Percentiles rank a stretch among this genome's conserved stretches.
Evolutionary conservation across 2,888 invertebrate species (phyloP).

Genomic region (Drosophila infuscata): DNA sequence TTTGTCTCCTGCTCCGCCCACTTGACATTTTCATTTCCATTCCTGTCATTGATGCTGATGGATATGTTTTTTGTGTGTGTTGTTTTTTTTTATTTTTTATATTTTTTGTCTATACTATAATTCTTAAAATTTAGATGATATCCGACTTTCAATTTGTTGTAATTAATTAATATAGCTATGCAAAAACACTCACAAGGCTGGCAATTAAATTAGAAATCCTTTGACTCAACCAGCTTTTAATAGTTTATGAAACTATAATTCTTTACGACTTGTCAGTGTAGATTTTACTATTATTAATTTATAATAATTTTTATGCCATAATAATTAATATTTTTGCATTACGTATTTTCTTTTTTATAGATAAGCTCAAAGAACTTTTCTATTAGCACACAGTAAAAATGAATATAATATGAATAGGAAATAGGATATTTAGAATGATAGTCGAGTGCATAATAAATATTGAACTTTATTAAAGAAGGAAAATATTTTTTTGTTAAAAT

Average conservation of each 20-base stretch:
- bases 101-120: constrained; percentile 6
- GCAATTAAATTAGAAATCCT: neutral
- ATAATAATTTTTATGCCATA: neutral
- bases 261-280: neutral
- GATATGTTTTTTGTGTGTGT: constrained; percentile 32
- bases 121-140: constrained; percentile 27
- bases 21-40: constrained; percentile 26
- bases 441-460: constrained; percentile 35
- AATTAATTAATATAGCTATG: constrained; percentile 3
- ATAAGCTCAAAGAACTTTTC: constrained; percentile 41
- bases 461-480: neutral
- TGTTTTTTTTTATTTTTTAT: constrained; percentile 13
- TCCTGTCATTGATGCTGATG: constrained; percentile 36
- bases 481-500: constrained; percentile 7
- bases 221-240: neutral
- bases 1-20: neutral
- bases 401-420: constrained; percentile 7
- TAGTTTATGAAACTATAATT: neutral
- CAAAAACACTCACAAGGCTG: neutral
- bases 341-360: constrained; percentile 47
- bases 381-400: neutral
- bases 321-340: neutral
- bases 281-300: neutral
- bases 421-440: constrained; percentile 2
- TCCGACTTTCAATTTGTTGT: constrained; percentile 9